Evolutionary conservation across 2,888 invertebrate species (phyloP).

Genomic region (Dryobotodes eremita): DNA sequence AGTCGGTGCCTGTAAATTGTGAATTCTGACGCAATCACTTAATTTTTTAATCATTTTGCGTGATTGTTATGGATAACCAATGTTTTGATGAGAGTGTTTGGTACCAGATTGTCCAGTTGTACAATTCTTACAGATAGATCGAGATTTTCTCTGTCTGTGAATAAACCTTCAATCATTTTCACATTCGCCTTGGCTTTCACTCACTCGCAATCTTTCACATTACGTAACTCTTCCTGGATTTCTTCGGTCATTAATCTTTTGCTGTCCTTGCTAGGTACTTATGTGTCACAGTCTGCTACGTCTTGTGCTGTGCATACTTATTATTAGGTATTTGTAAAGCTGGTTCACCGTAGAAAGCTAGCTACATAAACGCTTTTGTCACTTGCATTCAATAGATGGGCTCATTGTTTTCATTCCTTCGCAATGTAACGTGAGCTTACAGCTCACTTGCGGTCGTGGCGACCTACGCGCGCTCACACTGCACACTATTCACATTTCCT

Average conservation of each 20-base stretch:
- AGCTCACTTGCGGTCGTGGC: slow-evolving; percentile 77
- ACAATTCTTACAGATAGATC: slow-evolving; percentile 15
- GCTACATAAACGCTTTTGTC: slow-evolving; percentile 73
- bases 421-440: slow-evolving; percentile 79
- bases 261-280: slow-evolving; percentile 54
- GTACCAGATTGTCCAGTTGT: slow-evolving; percentile 14
- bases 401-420: slow-evolving; percentile 83
- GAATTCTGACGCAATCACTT: slow-evolving; percentile 58
- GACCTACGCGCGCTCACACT: slow-evolving; percentile 68
- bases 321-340: slow-evolving; percentile 63
- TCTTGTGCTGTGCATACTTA: slow-evolving; percentile 51
- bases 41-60: slow-evolving; percentile 57
- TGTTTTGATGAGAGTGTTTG: slow-evolving; percentile 4
- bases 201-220: slow-evolving; percentile 55
- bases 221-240: slow-evolving; percentile 63
- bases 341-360: slow-evolving; percentile 64
- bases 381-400: slow-evolving; percentile 77
- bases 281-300: slow-evolving; percentile 47
- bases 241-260: slow-evolving; percentile 59
- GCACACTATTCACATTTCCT: slow-evolving; percentile 61
- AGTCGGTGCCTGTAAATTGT: slow-evolving; percentile 48
- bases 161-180: slow-evolving; percentile 57
- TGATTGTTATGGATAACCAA: slow-evolving; percentile 47
- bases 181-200: slow-evolving; percentile 60
- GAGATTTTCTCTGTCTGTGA: slow-evolving; percentile 23